Base-by-base conservation (phyloP, 2,888 invertebrate genomes). In the Piscicola geometra region DNA sequence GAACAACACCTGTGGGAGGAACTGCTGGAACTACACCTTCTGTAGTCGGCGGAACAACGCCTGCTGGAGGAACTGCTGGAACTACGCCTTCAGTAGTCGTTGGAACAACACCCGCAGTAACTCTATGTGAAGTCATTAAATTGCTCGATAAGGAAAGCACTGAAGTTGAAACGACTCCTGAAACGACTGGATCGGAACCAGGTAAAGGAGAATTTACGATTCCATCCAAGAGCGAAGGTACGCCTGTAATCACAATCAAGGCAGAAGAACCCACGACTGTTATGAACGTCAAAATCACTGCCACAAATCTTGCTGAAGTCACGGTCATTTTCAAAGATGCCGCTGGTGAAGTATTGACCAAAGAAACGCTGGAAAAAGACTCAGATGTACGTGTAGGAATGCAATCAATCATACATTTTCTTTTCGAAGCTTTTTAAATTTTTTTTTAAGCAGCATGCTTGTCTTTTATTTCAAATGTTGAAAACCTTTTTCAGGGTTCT, bases 251-350 rank as follows among this genome's bases (percentile, higher is more conserved):
- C 41, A 36, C 41, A 0, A n/a, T 69, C n/a, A 36, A 0, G n/a
- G 25, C 69, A 5, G 69, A 41, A 25, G 47, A 69, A 69, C 47
- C 69, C 30, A 69, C 36, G 36, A 69, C 69, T 9, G 12, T 69
- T 25, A 69, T 41, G 47, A 21, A 69, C n/a, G 5, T 69, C 36
- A 41, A 35, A 33, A 15, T 69, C 1, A 18, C 33, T 21, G n/a
- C 69, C n/a, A 15, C 1, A 41, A 69, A 69, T 33, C 36, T 69
- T 47, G 21, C 1, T 32, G 30, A 36, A n/a, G 41, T 69, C 15
- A 41, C 35, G 12, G 69, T 69, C 2, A 36, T 69, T 35, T 2
- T 12, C 47, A 69, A 69, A 69, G 69, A 69, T 30, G 36, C 21
- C 1, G 36, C 21, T 36, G 69, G 69, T 41, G 28, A 9, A 18